These are phyloP conservation scores for Acyrthosiphon pisum DNA, from an alignment of 1,140 invertebrate species.

Conservation along the genomic window DNA sequence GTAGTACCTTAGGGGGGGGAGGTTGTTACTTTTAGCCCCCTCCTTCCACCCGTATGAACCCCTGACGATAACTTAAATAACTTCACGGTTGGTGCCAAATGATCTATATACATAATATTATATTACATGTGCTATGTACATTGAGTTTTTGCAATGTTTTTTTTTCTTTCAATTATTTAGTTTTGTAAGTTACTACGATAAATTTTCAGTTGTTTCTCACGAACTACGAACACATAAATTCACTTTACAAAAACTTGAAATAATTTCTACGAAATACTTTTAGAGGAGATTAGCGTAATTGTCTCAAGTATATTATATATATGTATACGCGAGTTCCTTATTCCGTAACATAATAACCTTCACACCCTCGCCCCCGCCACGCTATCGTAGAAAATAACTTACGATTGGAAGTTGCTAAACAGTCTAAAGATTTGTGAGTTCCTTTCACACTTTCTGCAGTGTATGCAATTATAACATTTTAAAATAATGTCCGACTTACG, in stretches of 20 bases:
- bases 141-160: background rate
- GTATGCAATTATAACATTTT: background rate
- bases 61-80: background rate
- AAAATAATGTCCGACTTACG: background rate
- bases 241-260: background rate
- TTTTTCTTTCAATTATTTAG: background rate
- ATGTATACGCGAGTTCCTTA: background rate
- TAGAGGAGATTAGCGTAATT: background rate
- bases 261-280: conserved; percentile 7
- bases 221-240: background rate
- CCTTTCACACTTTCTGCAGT: background rate
- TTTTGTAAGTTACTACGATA: background rate
- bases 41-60: background rate
- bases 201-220: background rate
- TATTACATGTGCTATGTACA: background rate
- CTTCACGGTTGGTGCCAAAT: background rate
- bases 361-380: no score
- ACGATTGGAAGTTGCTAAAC: background rate
- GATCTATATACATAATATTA: background rate
- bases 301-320: background rate
- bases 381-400: background rate
- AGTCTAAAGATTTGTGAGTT: background rate
- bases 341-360: background rate
- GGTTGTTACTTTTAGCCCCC: background rate
- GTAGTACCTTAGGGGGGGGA: background rate